Conservation (phyloP, 2,888 invertebrate genomes). For the Therioaphis trifolii region DNA sequence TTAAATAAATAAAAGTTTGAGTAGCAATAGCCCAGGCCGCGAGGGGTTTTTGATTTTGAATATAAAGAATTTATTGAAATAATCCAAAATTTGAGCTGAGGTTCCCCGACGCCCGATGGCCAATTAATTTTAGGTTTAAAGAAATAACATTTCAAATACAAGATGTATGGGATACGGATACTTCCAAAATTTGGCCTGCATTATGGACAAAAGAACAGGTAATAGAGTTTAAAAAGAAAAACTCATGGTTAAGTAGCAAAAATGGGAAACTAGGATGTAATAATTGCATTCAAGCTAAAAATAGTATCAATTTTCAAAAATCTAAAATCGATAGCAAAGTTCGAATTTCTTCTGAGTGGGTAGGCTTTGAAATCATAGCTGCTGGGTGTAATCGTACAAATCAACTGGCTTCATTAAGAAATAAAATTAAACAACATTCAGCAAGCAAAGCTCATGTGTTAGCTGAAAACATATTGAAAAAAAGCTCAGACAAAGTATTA, state of each 20-base stretch:
- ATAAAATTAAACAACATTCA: slow-evolving; percentile 2
- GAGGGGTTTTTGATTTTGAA: too few relatives aligned
- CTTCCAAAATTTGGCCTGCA: not conserved
- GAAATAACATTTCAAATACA: too few relatives aligned
- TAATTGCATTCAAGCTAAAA: not conserved
- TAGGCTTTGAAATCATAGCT: not conserved
- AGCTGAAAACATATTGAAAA: too few relatives aligned
- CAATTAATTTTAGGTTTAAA: too few relatives aligned
- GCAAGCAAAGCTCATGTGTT: too few relatives aligned
- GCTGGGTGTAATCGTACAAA: not conserved
- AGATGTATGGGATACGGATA: too few relatives aligned
- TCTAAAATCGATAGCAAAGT: not conserved
- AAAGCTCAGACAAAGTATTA: too few relatives aligned
- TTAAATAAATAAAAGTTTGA: too few relatives aligned
- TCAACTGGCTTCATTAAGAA: slow-evolving; percentile 7
- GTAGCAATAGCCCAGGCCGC: too few relatives aligned
- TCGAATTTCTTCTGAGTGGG: not conserved
- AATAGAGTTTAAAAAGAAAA: not conserved
- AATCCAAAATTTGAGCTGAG: too few relatives aligned
- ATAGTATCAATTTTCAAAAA: not conserved
- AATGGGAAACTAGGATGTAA: not conserved
- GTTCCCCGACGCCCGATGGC: too few relatives aligned
- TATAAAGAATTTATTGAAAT: too few relatives aligned
- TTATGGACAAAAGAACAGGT: not conserved
- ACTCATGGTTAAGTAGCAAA: not conserved